Percentiles rank a stretch among this genome's conserved stretches.
phyloP scores from a whole-genome alignment of 2,113 vertebrate species.

The Mustelus asterias region DNA sequence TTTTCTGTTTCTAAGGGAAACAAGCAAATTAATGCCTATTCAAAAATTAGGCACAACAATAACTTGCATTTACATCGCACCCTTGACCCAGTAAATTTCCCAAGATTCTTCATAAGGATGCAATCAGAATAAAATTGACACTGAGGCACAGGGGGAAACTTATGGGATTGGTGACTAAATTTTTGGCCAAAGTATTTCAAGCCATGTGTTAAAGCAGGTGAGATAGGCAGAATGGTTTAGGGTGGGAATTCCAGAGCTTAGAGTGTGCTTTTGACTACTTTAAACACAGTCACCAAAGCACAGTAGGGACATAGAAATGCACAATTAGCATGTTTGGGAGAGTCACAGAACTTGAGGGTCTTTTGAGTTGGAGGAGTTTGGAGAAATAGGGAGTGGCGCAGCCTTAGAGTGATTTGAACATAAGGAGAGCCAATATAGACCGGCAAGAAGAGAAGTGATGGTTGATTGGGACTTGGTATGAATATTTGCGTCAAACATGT shows the following conservation, averaged over 20 bases:
- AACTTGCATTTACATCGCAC: neutral
- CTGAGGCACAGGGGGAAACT: neutral
- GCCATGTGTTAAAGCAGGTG: neutral
- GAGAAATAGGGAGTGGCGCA: neutral
- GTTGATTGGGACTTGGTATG: neutral
- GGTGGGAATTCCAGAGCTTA: neutral
- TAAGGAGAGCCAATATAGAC: neutral
- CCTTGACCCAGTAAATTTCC: neutral
- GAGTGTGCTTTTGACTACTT: neutral
- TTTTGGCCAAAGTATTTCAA: neutral
- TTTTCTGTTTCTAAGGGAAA: neutral
- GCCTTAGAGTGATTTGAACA: too few species aligned
- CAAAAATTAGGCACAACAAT: neutral
- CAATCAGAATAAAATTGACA: neutral
- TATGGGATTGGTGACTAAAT: neutral
- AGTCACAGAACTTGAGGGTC: neutral
- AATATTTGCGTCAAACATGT: neutral
- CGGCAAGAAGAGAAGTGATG: neutral
- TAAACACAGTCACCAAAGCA: neutral
- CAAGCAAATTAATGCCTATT: neutral
- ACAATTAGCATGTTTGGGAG: neutral
- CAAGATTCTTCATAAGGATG: neutral
- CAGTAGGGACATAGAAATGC: neutral
- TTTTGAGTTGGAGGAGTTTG: neutral
- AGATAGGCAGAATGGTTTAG: neutral